Evolutionary conservation across 2,888 invertebrate genomes (phyloP), one percentile per base, ranked within the genome.

Genomic region (Ypsolopha sequella): DNA sequence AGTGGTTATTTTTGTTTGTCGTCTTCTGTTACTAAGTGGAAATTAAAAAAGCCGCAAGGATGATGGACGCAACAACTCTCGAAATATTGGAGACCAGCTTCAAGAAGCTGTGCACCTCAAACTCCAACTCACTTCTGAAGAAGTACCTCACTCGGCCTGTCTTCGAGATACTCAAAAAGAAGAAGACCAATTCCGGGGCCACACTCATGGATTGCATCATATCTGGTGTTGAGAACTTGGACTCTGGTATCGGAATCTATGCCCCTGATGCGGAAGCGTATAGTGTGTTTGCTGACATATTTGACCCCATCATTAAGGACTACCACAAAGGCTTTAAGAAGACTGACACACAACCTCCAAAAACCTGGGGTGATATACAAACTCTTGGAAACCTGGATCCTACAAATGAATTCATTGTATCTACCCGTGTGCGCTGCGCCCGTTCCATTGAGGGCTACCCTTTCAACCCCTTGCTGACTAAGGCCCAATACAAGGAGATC

Each of bases 401-500:
- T 56, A 90, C 92, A 70, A 91, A 93, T 65, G 94, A 97, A 80
- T 97, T 89, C 87, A 93, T 99, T 61, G 95, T 98, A 61, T 97
- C 97, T 51, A 98, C 98, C 70, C 95, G 98, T 72, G 96, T 98
- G 55, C 93, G 98, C 70, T 97, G 98, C 85, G 98, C 98, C 57
- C 96, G 98, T 76, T 96, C 96, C 70, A 78, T 95, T 90, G 92
- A 95, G 70, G 98, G 98, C 55, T 98, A 97, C 81, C 97, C 97
- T 62, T 98, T 98, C 93, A 98, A 98, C 90, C 98, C 98, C 61
- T 97, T 97, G 89, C 86, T 98, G 59, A 96, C 95, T 55, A 97
- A 98, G 88, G 95, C 93, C 68, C 97, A 98, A 88, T 98, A 98
- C 92, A 95, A 95, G 85, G 97, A 97, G 84, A 97, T 98, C 96